Base-by-base conservation (phyloP, 2,797 vertebrate species). In the Acropternis orthonyx region DNA sequence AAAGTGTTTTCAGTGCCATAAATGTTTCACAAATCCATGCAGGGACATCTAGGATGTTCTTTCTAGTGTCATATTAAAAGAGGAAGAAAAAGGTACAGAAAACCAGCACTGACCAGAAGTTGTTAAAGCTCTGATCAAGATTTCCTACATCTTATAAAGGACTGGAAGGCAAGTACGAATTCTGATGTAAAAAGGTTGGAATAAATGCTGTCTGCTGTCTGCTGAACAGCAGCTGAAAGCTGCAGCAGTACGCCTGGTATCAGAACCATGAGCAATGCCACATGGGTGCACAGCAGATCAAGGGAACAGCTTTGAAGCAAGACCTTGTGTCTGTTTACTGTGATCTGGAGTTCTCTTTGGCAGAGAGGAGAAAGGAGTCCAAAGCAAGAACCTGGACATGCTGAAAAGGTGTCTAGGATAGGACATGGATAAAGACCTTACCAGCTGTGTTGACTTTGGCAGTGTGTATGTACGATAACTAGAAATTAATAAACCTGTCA, bases 11-110 rank as follows among this genome's bases (percentile, higher is more conserved):
- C 58, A 69, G 46, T 80, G 68, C 55, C 17, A 46, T 86, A 95
- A 95, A 88, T 69, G 61, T 93, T 97, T 97, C 79, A 89, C 39
- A 74, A 88, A 96, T 90, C 39, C 28, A 37, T 48, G 6, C 27
- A 77, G 32, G 27, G 66, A 94, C 69, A 62, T 63, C 46, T 91
- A 74, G 46, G 56, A 77, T 76, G 37, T 49, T 94, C 37, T 81
- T 89, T 92, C 93, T 82, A 55, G n/a, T 76, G 62, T 90, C 65
- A 37, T 56, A 61, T 78, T 94, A 71, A 89, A 87, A 94, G 46
- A 85, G 36, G 30, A 0, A 20, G 14, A 55, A 37, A 68, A 61
- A 56, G 30, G 8, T 10, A 6, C 32, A 13, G n/a, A 34, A 3
- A 28, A 13, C 0, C 2, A 65, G 8, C 12, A 67, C 26, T 34